phyloP scores from a whole-genome alignment of 1,140 invertebrate species.

The Vollenhovia emeryi region DNA sequence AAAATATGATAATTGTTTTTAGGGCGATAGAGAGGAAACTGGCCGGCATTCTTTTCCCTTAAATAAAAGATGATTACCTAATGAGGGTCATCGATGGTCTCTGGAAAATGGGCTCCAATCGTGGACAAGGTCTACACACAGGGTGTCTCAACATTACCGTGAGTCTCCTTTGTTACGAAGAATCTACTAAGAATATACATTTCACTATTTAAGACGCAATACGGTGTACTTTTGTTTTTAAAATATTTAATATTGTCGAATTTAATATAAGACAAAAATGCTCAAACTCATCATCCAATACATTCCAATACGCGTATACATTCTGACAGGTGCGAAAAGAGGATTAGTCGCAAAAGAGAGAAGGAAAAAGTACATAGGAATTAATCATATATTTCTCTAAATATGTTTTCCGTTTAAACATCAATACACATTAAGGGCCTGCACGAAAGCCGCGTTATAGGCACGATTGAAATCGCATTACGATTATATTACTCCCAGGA shows the following conservation, averaged over 20 bases:
- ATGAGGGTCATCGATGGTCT: conserved; percentile 37
- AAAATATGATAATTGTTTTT: conserved; percentile 7
- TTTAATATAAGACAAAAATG: background rate
- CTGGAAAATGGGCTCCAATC: background rate
- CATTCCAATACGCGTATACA: background rate
- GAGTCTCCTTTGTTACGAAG: background rate
- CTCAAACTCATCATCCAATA: background rate
- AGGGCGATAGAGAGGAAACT: background rate
- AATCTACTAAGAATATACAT: background rate
- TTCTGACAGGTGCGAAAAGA: background rate
- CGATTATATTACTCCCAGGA: conserved; percentile 39
- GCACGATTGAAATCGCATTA: conserved; percentile 26
- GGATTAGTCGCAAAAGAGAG: background rate
- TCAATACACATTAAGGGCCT: background rate
- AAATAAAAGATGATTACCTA: conserved; percentile 35
- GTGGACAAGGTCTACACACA: background rate
- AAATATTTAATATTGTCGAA: background rate
- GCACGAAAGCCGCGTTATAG: background rate
- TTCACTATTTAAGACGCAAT: background rate
- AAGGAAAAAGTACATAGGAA: too few relatives aligned
- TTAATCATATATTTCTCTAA: background rate
- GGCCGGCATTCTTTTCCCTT: conserved; percentile 13
- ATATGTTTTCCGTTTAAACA: background rate
- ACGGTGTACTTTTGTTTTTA: background rate
- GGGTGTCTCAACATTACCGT: conserved; percentile 11